Conservation (phyloP, 2,888 invertebrate species). For the Neoitamus cyanurus region DNA sequence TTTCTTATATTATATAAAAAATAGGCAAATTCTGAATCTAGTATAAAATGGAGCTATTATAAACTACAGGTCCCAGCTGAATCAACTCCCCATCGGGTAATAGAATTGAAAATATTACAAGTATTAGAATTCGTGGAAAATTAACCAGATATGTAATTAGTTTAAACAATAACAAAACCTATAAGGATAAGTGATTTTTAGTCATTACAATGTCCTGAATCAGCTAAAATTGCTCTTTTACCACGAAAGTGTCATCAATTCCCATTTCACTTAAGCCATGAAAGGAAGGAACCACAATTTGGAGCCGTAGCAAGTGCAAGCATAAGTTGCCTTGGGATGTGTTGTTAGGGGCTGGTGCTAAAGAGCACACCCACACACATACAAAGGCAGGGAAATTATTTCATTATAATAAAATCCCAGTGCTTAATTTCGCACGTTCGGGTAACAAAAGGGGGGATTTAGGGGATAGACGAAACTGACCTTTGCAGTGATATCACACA, state of each 20-base stretch:
- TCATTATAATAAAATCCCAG: background rate
- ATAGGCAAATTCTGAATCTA: no score
- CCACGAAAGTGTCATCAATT: background rate
- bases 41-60: no score
- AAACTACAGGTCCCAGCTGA: no score
- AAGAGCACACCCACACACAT: background rate
- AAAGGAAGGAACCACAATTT: background rate
- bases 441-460: background rate
- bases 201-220: background rate
- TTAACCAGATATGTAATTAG: background rate
- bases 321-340: background rate
- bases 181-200: background rate
- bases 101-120: background rate
- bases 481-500: background rate
- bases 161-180: background rate
- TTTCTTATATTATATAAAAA: no score
- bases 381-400: background rate
- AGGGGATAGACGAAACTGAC: background rate
- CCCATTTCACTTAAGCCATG: background rate
- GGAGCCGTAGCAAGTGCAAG: background rate
- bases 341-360: background rate
- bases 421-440: background rate
- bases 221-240: background rate
- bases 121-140: background rate
- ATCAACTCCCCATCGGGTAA: no score